Percentiles rank a stretch among this genome's conserved stretches.
Conservation (phyloP, 2,888 invertebrate species). For the Polyploca ridens region DNA sequence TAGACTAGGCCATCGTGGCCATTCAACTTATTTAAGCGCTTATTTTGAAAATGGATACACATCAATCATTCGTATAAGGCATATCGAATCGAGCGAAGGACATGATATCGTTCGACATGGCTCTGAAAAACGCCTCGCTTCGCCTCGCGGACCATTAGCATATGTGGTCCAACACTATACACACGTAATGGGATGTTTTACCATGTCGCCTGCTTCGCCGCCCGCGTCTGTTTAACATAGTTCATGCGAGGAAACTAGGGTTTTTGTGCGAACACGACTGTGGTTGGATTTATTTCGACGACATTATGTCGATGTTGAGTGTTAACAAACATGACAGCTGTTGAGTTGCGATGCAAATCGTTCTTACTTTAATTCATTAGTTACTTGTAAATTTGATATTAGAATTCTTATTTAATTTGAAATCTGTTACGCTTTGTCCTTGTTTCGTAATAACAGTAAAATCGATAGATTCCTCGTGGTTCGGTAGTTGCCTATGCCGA, state of each 20-base stretch:
- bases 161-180: conserved; percentile 36
- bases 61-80: background rate
- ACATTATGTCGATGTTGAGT: background rate
- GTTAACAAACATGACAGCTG: background rate
- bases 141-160: conserved; percentile 45
- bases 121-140: conserved; percentile 41
- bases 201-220: conserved; percentile 26
- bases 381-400: background rate
- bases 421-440: background rate
- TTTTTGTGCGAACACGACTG: conserved; percentile 17
- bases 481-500: conserved; percentile 15
- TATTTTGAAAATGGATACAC: background rate
- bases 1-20: too few species aligned
- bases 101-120: conserved; percentile 40
- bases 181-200: conserved; percentile 44
- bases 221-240: conserved; percentile 34
- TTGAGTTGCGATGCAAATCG: background rate
- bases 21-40: too few species aligned
- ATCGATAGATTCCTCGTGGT: conserved; percentile 1
- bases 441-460: background rate
- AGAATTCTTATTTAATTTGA: background rate
- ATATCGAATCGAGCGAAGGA: conserved; percentile 13
- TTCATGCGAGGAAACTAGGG: conserved; percentile 24
- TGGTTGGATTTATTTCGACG: conserved; percentile 5
- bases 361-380: background rate